phyloP scores from a whole-genome alignment of 1,140 invertebrate genomes.

The Camponotus floridanus region DNA sequence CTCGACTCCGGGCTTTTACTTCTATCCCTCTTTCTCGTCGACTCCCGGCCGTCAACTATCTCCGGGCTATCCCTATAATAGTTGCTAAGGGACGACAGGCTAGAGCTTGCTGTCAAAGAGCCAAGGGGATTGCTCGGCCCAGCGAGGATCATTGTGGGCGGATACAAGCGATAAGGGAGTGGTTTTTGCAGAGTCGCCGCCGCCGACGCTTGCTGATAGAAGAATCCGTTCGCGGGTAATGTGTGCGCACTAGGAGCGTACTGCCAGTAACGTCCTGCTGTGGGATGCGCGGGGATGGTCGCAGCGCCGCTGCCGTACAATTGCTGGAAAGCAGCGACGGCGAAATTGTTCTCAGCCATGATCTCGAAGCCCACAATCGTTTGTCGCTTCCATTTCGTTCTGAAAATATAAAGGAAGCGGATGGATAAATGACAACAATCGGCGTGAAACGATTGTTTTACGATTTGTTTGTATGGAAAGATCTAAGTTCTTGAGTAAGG shows the following conservation, averaged over 20 bases:
- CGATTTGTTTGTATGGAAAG: background rate
- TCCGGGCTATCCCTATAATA: constrained; percentile 88
- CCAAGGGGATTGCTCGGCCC: constrained; percentile 87
- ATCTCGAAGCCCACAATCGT: constrained; percentile 98
- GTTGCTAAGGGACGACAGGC: constrained; percentile 88
- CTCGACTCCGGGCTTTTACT: constrained; percentile 65
- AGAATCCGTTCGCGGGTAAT: constrained; percentile 91
- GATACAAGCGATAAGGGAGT: constrained; percentile 93
- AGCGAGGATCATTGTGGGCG: constrained; percentile 88
- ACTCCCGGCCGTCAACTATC: constrained; percentile 82
- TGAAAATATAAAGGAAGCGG: constrained; percentile 87
- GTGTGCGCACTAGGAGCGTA: constrained; percentile 87
- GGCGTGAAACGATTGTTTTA: no score
- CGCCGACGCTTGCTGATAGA: constrained; percentile 91
- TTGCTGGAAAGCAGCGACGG: constrained; percentile 97
- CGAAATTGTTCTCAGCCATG: constrained; percentile 98
- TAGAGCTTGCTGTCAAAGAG: constrained; percentile 88
- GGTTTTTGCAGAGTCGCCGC: constrained; percentile 95
- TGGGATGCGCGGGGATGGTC: constrained; percentile 87
- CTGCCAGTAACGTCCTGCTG: constrained; percentile 88
- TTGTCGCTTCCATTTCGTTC: constrained; percentile 99
- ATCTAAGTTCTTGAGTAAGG: background rate
- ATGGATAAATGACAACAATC: background rate
- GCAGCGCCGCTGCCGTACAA: constrained; percentile 90
- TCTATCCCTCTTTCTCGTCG: constrained; percentile 60